Evolutionary conservation across 1,140 invertebrate genomes (phyloP).

Genomic region (Sycophila sp.): DNA sequence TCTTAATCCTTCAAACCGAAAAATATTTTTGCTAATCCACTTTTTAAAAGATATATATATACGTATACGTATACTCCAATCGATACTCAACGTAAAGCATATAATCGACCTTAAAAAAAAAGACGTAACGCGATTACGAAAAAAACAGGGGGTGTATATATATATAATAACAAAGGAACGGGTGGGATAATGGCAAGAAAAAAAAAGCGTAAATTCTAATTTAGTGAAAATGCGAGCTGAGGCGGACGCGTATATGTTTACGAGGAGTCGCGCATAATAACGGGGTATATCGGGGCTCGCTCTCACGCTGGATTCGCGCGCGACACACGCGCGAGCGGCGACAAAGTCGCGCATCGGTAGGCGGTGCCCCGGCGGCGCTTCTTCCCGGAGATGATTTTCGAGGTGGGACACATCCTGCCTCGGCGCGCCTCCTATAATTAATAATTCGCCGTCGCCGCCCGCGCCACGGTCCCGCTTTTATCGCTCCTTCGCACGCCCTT

Average conservation of each 20-base stretch:
- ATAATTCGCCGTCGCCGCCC: constrained; percentile 3
- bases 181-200: too few species aligned
- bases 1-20: too few species aligned
- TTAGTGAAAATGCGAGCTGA: not conserved
- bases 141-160: too few species aligned
- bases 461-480: too few species aligned
- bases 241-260: not conserved
- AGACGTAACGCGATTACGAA: too few species aligned
- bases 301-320: constrained; percentile 1
- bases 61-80: too few species aligned
- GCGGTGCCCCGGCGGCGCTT: constrained; percentile 23
- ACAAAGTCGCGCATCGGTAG: constrained; percentile 41
- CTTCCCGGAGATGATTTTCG: constrained; percentile 25
- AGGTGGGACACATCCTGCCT: constrained; percentile 2
- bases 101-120: too few species aligned
- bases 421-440: constrained; percentile 11
- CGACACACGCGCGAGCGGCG: constrained; percentile 40
- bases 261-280: constrained; percentile 7
- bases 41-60: too few species aligned
- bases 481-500: constrained; percentile 6
- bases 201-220: constrained; percentile 29
- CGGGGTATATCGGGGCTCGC: not conserved
- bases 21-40: too few species aligned
- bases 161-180: too few species aligned
- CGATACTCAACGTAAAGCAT: too few species aligned